These are phyloP conservation scores for Cephus pygmeus DNA, from an alignment of 2,888 invertebrate species.

Conservation along the genomic window DNA sequence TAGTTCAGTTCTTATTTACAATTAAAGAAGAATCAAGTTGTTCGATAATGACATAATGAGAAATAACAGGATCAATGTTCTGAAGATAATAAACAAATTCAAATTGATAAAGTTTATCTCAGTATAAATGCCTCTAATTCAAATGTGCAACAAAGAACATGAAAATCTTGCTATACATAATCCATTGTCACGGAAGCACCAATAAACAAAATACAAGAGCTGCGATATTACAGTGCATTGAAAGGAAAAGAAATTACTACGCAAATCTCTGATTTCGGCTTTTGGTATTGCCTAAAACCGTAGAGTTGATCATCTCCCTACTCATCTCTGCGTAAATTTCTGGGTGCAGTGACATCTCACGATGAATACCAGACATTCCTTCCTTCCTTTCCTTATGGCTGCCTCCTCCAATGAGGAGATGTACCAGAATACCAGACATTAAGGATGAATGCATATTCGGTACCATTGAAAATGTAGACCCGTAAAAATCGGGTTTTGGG, in stretches of 20 bases:
- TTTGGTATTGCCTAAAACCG: too few relatives aligned
- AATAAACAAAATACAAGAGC: neutral
- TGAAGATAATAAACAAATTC: neutral
- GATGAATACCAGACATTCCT: neutral
- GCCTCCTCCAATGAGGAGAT: too few relatives aligned
- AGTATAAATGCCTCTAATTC: neutral
- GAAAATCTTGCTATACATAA: neutral
- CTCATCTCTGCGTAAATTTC: neutral
- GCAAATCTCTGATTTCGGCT: neutral
- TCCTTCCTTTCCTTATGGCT: too few relatives aligned
- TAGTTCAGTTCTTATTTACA: neutral
- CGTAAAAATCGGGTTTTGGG: neutral
- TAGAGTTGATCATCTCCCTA: too few relatives aligned
- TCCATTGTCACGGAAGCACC: neutral
- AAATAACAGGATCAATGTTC: neutral
- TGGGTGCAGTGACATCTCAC: neutral
- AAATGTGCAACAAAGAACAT: neutral
- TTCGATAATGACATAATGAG: neutral
- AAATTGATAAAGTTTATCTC: neutral
- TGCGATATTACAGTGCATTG: neutral
- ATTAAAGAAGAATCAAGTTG: neutral
- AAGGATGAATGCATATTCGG: neutral
- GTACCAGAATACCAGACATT: neutral
- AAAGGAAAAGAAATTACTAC: neutral
- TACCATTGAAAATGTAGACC: neutral